Evolutionary conservation across 1,140 invertebrate species (phyloP).

Genomic region (Anastrepha ludens): DNA sequence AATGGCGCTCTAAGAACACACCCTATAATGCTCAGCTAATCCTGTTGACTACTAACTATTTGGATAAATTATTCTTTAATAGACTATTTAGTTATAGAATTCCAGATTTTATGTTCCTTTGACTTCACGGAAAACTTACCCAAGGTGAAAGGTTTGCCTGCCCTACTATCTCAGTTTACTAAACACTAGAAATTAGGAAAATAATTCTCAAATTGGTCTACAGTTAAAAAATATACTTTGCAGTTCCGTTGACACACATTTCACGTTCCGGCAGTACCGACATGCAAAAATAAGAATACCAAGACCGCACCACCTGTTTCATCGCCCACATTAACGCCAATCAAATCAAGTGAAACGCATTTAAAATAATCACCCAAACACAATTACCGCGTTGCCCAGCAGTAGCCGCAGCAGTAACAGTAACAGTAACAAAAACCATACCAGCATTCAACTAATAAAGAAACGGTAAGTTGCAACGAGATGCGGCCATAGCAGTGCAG

Average conservation of each 20-base stretch:
- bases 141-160: no score
- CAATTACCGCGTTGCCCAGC: constrained; percentile 31
- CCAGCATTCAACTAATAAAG: neutral
- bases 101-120: no score
- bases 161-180: no score
- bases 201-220: no score
- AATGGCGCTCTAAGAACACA: no score
- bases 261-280: neutral
- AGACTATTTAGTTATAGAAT: no score
- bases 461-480: neutral
- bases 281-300: neutral
- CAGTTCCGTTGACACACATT: constrained; percentile 14
- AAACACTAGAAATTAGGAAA: no score
- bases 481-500: neutral
- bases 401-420: neutral
- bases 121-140: no score
- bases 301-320: constrained; percentile 16
- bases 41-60: no score
- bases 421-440: neutral
- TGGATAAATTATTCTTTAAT: no score
- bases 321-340: constrained; percentile 48
- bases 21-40: no score
- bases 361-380: constrained; percentile 50
- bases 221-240: no score
- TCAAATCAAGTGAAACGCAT: constrained; percentile 37